Evolutionary conservation across 2,888 invertebrate genomes (phyloP).

Genomic region (Odontocerum albicorne): DNA sequence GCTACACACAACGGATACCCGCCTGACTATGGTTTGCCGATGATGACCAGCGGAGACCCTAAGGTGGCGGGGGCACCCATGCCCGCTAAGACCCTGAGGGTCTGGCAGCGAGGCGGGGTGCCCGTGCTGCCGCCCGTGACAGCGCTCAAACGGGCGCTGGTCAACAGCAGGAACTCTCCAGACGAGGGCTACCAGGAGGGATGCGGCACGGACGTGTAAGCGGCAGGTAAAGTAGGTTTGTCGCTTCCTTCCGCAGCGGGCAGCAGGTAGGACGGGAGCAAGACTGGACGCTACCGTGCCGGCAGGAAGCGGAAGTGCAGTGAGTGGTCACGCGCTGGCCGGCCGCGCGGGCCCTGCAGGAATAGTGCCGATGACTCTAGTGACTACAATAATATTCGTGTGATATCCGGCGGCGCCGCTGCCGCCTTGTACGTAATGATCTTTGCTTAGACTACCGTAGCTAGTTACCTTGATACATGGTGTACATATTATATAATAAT

Average conservation of each 20-base stretch:
- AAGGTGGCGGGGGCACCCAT: slow-evolving; percentile 45
- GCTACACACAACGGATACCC: slow-evolving; percentile 64
- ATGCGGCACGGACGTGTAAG: slow-evolving; percentile 87
- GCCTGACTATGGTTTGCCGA: slow-evolving; percentile 76
- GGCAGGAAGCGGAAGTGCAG: slow-evolving; percentile 19
- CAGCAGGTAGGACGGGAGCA: background rate
- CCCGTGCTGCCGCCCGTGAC: slow-evolving; percentile 85
- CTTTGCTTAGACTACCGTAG: slow-evolving; percentile 35
- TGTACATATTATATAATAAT: slow-evolving; percentile 34
- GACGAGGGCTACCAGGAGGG: slow-evolving; percentile 93
- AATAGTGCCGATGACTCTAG: too few relatives aligned
- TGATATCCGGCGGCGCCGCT: slow-evolving; percentile 26
- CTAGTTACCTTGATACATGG: slow-evolving; percentile 36
- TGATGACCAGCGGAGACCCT: slow-evolving; percentile 54
- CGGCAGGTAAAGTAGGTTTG: too few relatives aligned
- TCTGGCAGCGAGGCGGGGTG: slow-evolving; percentile 83
- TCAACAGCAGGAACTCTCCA: slow-evolving; percentile 81
- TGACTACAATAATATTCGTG: too few relatives aligned
- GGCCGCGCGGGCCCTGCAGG: too few relatives aligned
- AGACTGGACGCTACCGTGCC: background rate
- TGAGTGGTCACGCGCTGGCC: slow-evolving; percentile 17
- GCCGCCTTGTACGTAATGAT: slow-evolving; percentile 35
- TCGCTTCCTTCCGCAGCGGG: background rate
- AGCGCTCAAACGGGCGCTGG: slow-evolving; percentile 80
- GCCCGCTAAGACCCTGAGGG: slow-evolving; percentile 76